A percentile compares a stretch with the other conserved stretches of the same genome.
phyloP scores from a whole-genome alignment of 92 coral and sea anemone genomes.

The Porites lobata region DNA sequence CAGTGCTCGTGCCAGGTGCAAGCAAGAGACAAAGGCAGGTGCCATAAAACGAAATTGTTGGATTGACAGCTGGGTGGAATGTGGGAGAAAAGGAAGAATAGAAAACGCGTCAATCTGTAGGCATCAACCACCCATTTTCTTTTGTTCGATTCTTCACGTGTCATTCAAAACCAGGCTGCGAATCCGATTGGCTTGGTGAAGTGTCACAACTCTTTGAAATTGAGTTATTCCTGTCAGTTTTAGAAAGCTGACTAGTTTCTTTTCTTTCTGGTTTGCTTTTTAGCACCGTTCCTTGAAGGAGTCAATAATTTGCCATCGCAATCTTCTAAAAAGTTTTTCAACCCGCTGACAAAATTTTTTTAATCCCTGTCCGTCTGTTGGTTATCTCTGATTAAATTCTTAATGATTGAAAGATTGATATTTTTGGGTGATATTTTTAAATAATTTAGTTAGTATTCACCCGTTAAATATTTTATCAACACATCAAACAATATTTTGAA shows the following conservation, averaged over 20 bases:
- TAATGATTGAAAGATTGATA: constrained; percentile 60
- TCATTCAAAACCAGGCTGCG: constrained; percentile 18
- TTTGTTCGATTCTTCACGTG: constrained; percentile 35
- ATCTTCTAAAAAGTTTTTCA: not conserved
- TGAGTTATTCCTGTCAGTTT: constrained; percentile 35
- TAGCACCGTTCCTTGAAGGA: constrained; percentile 33
- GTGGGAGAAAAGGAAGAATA: constrained; percentile 34
- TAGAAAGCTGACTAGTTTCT: constrained; percentile 14
- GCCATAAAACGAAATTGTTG: constrained; percentile 66
- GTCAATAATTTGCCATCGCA: constrained; percentile 38
- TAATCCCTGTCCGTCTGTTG: constrained; percentile 4
- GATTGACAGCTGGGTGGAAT: constrained; percentile 80
- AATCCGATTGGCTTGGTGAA: constrained; percentile 53
- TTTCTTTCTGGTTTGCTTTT: constrained; percentile 14
- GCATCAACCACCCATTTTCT: constrained; percentile 39
- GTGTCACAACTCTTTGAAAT: constrained; percentile 44
- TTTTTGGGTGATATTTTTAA: constrained; percentile 51
- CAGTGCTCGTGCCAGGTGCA: constrained; percentile 59
- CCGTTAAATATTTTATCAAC: constrained; percentile 72
- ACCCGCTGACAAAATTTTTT: not conserved
- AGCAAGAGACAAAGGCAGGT: constrained; percentile 65
- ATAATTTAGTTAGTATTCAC: constrained; percentile 54
- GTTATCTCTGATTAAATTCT: constrained; percentile 57
- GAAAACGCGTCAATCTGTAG: constrained; percentile 76
- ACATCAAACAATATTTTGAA: constrained; percentile 71